Evolutionary conservation across 2,888 invertebrate species (phyloP).

Genomic region (Cryptus viduatorius): DNA sequence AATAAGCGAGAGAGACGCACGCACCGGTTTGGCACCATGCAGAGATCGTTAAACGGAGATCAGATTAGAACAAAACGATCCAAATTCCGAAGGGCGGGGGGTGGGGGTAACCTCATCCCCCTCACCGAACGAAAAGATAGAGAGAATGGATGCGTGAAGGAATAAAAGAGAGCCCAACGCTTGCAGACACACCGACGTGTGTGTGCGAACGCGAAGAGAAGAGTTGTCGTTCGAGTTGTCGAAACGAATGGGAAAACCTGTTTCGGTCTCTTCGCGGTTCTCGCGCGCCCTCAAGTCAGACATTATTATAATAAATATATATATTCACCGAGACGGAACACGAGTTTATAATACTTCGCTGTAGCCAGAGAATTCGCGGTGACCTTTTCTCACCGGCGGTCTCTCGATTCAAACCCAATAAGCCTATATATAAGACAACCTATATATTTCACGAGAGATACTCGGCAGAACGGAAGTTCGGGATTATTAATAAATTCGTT

Average conservation of each 20-base stretch:
- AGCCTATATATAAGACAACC: constrained; percentile 5
- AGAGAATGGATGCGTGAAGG: constrained; percentile 44
- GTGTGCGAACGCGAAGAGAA: constrained; percentile 61
- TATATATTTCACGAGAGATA: constrained; percentile 37
- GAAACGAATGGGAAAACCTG: constrained; percentile 67
- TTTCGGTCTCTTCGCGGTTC: constrained; percentile 56
- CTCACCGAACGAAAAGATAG: constrained; percentile 1
- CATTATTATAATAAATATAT: constrained; percentile 63
- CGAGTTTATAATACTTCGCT: constrained; percentile 45
- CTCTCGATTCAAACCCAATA: constrained; percentile 24
- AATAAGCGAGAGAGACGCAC: constrained; percentile 43
- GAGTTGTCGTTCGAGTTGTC: constrained; percentile 69
- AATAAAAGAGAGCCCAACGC: constrained; percentile 36
- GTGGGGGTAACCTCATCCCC: constrained; percentile 6
- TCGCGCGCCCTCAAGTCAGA: constrained; percentile 46
- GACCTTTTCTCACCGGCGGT: constrained; percentile 48
- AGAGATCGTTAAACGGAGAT: constrained; percentile 73
- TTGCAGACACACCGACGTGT: constrained; percentile 13
- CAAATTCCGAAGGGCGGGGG: constrained; percentile 65
- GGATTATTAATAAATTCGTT: constrained; percentile 71
- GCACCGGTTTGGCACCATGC: constrained; percentile 72
- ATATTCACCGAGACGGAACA: constrained; percentile 44
- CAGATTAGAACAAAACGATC: constrained; percentile 74
- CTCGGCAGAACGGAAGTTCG: constrained; percentile 66
- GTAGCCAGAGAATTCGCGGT: constrained; percentile 27